These are phyloP conservation scores for Listronotus oregonensis DNA, from an alignment of 1,140 invertebrate species.

Conservation along the genomic window DNA sequence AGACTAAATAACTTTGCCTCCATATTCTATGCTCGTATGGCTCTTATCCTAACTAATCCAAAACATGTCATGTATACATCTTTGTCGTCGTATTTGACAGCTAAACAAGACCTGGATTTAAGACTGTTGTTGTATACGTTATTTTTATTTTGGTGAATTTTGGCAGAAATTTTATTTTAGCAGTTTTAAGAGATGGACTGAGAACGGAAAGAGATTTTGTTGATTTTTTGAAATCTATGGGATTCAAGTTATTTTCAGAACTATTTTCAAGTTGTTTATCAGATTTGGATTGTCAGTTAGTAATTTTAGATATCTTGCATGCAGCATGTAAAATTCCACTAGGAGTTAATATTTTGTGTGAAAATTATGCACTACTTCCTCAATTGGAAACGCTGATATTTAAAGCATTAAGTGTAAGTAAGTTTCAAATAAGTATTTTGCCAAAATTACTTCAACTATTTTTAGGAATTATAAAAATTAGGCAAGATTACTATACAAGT, in stretches of 20 bases:
- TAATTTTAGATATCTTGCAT: slow-evolving; percentile 66
- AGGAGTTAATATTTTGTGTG: slow-evolving; percentile 64
- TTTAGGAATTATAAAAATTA: slow-evolving; percentile 32
- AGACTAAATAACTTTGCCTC: slow-evolving; percentile 69
- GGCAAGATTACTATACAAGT: slow-evolving; percentile 34
- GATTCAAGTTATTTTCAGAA: slow-evolving; percentile 63
- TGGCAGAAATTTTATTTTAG: slow-evolving; percentile 69
- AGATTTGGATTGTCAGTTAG: slow-evolving; percentile 61
- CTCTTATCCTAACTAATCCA: slow-evolving; percentile 69
- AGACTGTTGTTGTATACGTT: slow-evolving; percentile 75
- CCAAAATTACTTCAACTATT: slow-evolving; percentile 30
- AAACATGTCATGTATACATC: slow-evolving; percentile 69
- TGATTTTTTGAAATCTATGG: slow-evolving; percentile 58
- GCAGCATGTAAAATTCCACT: slow-evolving; percentile 64
- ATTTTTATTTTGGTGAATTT: slow-evolving; percentile 70
- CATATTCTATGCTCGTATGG: slow-evolving; percentile 70
- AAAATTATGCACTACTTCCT: slow-evolving; percentile 65
- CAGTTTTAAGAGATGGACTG: slow-evolving; percentile 68
- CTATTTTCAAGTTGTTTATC: slow-evolving; percentile 58
- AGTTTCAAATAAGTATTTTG: slow-evolving; percentile 25
- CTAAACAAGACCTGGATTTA: slow-evolving; percentile 70
- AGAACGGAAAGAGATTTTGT: slow-evolving; percentile 60
- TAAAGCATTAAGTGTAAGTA: neutral
- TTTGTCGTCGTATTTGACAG: slow-evolving; percentile 71
- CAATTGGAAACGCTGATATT: slow-evolving; percentile 48